Conservation (phyloP, 2,113 vertebrate species). For the Pardalotus punctatus region DNA sequence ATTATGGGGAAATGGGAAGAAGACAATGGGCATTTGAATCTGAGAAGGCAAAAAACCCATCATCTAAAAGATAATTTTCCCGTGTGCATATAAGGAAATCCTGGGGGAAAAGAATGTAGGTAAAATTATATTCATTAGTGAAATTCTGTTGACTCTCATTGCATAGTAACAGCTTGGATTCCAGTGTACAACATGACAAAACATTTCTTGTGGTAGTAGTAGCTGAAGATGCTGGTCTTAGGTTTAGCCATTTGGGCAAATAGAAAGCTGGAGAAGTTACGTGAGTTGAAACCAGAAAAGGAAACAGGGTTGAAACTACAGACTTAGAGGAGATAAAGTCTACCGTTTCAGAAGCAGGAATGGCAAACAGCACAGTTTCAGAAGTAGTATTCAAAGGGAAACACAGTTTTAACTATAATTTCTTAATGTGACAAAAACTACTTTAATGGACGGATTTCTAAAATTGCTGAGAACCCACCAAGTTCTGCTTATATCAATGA, state of each 20-base stretch:
- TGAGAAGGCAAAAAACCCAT: background rate
- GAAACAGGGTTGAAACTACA: background rate
- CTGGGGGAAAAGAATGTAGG: fast-evolving
- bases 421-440: background rate
- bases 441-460: background rate
- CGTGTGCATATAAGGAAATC: background rate
- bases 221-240: background rate
- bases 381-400: background rate
- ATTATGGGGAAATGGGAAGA: background rate
- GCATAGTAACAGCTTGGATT: background rate
- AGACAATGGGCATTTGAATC: background rate
- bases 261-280: background rate
- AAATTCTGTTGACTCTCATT: background rate
- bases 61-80: background rate
- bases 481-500: background rate
- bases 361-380: background rate
- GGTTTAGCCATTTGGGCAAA: background rate
- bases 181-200: background rate
- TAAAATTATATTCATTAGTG: background rate
- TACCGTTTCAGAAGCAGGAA: background rate
- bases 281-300: background rate
- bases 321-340: background rate
- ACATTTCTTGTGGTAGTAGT: background rate
- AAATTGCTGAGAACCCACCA: background rate
- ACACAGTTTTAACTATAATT: background rate